These are phyloP conservation scores for Pedionomus torquatus DNA, from an alignment of 2,113 vertebrate genomes.

Conservation along the genomic window DNA sequence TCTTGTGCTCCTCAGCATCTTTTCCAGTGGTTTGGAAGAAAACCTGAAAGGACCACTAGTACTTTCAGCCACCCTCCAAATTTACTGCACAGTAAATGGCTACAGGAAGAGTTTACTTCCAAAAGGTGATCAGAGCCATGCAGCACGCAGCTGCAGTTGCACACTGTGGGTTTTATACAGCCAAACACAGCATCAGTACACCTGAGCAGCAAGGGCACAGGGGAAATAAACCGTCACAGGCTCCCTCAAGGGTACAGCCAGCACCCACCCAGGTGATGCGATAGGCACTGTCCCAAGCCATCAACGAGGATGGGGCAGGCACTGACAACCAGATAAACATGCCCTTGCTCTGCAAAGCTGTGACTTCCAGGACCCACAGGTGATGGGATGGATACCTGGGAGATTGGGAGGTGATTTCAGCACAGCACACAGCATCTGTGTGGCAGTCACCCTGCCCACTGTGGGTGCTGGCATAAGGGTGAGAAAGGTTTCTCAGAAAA, in stretches of 20 bases:
- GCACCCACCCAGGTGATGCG: not conserved
- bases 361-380: not conserved
- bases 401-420: not conserved
- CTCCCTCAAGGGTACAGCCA: not conserved
- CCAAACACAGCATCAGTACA: rapidly evolving
- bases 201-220: not conserved
- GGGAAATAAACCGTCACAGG: rapidly evolving
- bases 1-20: not conserved
- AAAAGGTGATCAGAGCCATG: rapidly evolving
- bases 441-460: not conserved
- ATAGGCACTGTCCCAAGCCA: not conserved
- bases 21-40: not conserved
- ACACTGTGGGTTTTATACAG: not conserved
- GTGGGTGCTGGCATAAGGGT: rapidly evolving
- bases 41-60: not conserved
- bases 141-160: too few species aligned
- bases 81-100: not conserved
- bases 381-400: rapidly evolving
- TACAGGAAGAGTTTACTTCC: not conserved
- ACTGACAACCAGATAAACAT: rapidly evolving
- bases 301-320: not conserved
- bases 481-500: not conserved
- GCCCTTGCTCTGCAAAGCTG: not conserved
- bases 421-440: not conserved
- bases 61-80: not conserved